These are phyloP conservation scores for Verasper variegatus DNA, from an alignment of 2,113 vertebrate genomes.

Conservation along the genomic window DNA sequence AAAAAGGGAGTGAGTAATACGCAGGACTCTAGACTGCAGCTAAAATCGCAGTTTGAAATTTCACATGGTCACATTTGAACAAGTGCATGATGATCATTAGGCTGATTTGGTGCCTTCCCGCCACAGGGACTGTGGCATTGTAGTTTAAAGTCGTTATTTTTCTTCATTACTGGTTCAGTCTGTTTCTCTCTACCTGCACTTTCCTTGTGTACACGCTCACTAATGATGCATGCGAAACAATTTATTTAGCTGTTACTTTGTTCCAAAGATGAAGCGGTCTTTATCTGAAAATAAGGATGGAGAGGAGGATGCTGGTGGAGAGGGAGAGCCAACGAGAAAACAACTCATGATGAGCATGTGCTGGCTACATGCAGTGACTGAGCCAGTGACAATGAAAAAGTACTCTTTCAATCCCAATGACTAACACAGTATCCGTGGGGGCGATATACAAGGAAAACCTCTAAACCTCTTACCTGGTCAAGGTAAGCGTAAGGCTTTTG, in stretches of 20 bases:
- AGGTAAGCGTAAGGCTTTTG: no score
- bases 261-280: not conserved
- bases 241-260: not conserved
- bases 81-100: not conserved
- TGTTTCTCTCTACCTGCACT: not conserved
- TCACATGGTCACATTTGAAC: not conserved
- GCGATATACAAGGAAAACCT: no score
- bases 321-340: not conserved
- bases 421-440: no score
- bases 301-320: not conserved
- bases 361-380: no score
- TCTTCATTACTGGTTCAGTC: not conserved
- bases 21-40: no score
- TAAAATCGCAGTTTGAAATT: no score
- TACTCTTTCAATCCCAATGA: no score
- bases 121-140: not conserved
- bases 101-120: not conserved
- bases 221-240: not conserved
- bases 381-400: no score
- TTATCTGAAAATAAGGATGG: not conserved
- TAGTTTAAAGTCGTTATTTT: not conserved
- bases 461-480: no score
- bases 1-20: no score
- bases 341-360: not conserved
- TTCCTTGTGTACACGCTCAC: not conserved